Evolutionary conservation across 2,797 vertebrate species (phyloP), one percentile per base, ranked within the genome.

Genomic region (Rhabdophis nuchalis): DNA sequence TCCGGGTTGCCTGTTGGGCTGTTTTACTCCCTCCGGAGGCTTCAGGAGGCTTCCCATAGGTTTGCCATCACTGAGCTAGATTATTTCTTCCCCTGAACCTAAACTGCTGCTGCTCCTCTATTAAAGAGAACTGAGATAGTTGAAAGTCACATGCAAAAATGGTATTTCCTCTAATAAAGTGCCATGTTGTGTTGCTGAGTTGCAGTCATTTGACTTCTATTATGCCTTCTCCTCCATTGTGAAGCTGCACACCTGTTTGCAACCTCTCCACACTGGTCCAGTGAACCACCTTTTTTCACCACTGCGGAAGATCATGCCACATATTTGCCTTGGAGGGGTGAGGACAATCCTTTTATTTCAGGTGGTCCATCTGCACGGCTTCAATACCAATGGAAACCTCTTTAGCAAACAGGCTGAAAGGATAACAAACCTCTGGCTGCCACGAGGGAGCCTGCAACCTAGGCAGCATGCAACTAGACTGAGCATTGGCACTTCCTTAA

Each of bases 271-370:
- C 96, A 97, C 96, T 98, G 98, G 98, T 97, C 96, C 97, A 97
- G 97, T 96, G 98, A 97, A 95, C 97, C 97, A 90, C 97, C 98
- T 96, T 87, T 98, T 52, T 98, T 97, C 97, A 96, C 85, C 92
- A 97, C 98, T 46, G 93, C 92, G 98, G 98, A 98, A 95, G 98
- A 95, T 95, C 97, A 54, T 93, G 97, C 98, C 91, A 96, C 97
- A 89, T 97, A 96, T 96, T 95, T 95, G 88, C 97, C 97, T 94
- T 96, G 95, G 92, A 97, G 98, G 98, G 98, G 98, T 99, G 98
- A 99, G 98, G 92, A 91, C 88, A 96, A 90, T 96, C 94, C 92
- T 0, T 61, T 93, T 95, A n/a, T 95, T 95, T 95, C 94, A 94
- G 96, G 96, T 92, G 95, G 97, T 58, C 95, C 96, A 92, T 97